Conservation (phyloP, 2,797 vertebrate species). For the Ambastaia sidthimunki region DNA sequence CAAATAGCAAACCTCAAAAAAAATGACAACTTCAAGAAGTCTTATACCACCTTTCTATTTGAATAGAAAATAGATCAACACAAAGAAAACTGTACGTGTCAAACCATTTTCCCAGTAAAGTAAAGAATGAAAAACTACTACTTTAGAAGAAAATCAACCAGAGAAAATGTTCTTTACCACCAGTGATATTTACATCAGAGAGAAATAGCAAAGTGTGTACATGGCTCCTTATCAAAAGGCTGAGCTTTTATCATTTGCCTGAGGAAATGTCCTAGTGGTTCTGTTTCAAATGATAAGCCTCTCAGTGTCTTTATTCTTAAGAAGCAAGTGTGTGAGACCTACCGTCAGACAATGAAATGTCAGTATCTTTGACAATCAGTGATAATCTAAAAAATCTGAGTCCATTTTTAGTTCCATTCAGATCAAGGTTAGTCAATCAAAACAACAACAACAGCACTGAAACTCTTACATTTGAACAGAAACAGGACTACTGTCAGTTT, state of each 20-base stretch:
- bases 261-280: background rate
- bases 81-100: background rate
- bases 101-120: background rate
- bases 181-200: background rate
- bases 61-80: background rate
- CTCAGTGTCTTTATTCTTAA: background rate
- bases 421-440: background rate
- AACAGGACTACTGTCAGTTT: background rate
- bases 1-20: background rate
- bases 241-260: constrained; percentile 15
- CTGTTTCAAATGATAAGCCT: constrained; percentile 6
- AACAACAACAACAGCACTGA: too few species aligned
- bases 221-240: constrained; percentile 2
- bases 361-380: background rate
- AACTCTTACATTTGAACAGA: background rate
- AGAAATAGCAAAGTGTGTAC: background rate
- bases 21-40: background rate
- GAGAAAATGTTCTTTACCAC: background rate
- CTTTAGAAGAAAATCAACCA: background rate
- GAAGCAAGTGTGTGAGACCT: background rate
- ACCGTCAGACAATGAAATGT: background rate
- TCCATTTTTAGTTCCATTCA: background rate
- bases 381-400: background rate
- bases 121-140: background rate
- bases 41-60: background rate